phyloP scores from a whole-genome alignment of 2,888 invertebrate genomes.

The Sphinx pinastri region DNA sequence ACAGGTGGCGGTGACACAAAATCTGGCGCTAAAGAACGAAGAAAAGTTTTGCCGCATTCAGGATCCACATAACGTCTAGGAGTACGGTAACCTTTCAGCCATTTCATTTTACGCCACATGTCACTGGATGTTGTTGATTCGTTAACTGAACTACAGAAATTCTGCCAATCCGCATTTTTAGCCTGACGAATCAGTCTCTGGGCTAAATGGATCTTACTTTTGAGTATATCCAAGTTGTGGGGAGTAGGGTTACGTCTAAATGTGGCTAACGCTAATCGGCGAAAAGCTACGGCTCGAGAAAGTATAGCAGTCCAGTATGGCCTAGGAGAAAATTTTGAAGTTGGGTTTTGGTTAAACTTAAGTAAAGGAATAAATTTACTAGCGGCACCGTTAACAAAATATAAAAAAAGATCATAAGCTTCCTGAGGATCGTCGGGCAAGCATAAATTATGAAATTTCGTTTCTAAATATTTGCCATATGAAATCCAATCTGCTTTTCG shows the following conservation, averaged over 20 bases:
- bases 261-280: not conserved
- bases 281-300: not conserved
- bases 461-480: too few species aligned
- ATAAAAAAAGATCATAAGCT: not conserved
- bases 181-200: not conserved
- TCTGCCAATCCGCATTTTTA: not conserved
- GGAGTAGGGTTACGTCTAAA: slow-evolving; percentile 5
- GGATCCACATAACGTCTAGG: not conserved
- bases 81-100: slow-evolving; percentile 19
- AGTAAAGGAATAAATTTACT: not conserved
- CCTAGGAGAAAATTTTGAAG: not conserved
- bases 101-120: slow-evolving; percentile 25
- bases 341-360: not conserved
- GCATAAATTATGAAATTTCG: not conserved
- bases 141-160: not conserved
- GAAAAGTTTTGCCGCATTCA: not conserved
- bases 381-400: not conserved
- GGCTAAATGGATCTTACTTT: not conserved
- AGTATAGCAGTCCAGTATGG: slow-evolving; percentile 4
- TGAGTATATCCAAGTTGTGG: not conserved
- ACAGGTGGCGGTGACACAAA: not conserved
- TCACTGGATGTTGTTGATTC: slow-evolving; percentile 6
- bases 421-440: not conserved
- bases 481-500: not conserved
- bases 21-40: slow-evolving; percentile 2